Evolutionary conservation across 2,888 invertebrate genomes (phyloP).

Genomic region (Andrena hattorfiana): DNA sequence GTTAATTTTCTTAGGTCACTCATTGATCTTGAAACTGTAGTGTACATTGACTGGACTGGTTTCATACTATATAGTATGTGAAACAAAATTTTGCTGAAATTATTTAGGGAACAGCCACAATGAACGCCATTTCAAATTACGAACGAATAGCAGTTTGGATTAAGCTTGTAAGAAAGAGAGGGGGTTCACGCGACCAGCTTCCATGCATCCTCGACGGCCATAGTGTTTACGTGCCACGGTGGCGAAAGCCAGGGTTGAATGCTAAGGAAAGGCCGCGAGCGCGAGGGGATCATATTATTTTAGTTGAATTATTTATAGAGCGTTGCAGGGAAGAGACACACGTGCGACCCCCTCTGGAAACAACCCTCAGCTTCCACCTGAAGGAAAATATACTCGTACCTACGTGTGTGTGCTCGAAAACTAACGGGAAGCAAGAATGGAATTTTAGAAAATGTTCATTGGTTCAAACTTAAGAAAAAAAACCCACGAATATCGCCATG

Average conservation of each 20-base stretch:
- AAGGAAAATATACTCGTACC: background rate
- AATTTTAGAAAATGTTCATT: background rate
- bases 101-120: too few species aligned
- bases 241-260: conserved; percentile 67
- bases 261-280: conserved; percentile 60
- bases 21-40: too few species aligned
- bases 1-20: too few species aligned
- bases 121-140: background rate
- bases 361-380: conserved; percentile 10
- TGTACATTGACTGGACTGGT: too few species aligned
- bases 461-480: too few species aligned
- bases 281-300: conserved; percentile 77
- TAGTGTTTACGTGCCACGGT: conserved; percentile 58
- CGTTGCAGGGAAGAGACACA: conserved; percentile 38
- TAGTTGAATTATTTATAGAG: conserved; percentile 84
- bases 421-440: background rate
- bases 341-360: background rate
- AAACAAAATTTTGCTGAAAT: too few species aligned
- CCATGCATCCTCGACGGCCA: conserved; percentile 39
- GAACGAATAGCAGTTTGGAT: background rate
- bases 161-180: background rate
- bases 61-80: too few species aligned
- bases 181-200: conserved; percentile 16
- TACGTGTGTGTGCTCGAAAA: background rate
- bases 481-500: background rate